Evolutionary conservation across 2,888 invertebrate genomes (phyloP).

Genomic region (Amiota communis): DNA sequence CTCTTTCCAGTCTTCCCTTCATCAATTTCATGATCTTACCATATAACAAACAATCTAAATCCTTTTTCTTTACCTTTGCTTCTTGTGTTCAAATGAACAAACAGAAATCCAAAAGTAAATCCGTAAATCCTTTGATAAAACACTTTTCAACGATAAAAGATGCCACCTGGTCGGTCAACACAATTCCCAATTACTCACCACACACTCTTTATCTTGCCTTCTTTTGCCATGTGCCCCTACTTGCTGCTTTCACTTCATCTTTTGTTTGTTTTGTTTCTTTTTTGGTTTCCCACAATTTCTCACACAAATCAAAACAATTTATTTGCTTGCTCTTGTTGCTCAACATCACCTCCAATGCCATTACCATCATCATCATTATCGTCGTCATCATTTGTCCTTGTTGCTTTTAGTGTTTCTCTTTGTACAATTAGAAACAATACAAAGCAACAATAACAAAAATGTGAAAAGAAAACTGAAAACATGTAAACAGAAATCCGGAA

Average conservation of each 20-base stretch:
- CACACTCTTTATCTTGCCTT: not conserved
- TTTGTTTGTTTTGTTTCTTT: not conserved
- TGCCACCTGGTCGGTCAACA: too few relatives aligned
- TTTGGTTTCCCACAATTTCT: conserved; percentile 34
- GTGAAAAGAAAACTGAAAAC: not conserved
- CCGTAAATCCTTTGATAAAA: too few relatives aligned
- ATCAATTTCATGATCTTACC: too few relatives aligned
- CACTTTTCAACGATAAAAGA: too few relatives aligned
- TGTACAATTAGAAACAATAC: conserved; percentile 61
- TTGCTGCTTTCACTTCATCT: not conserved
- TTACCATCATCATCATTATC: too few relatives aligned
- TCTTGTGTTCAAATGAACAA: too few relatives aligned
- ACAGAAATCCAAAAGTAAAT: too few relatives aligned
- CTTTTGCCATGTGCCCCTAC: not conserved
- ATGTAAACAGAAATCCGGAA: conserved; percentile 29
- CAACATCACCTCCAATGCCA: too few relatives aligned
- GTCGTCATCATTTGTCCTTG: not conserved
- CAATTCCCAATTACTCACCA: too few relatives aligned
- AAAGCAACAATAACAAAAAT: conserved; percentile 45
- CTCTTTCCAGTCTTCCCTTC: too few relatives aligned
- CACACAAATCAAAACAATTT: conserved; percentile 50
- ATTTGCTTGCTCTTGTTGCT: conserved; percentile 32
- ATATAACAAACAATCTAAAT: too few relatives aligned
- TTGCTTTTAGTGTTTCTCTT: conserved; percentile 39
- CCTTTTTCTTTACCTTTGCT: too few relatives aligned